These are phyloP conservation scores for Parnassius orleans DNA, from an alignment of 2,888 invertebrate species.

Conservation along the genomic window DNA sequence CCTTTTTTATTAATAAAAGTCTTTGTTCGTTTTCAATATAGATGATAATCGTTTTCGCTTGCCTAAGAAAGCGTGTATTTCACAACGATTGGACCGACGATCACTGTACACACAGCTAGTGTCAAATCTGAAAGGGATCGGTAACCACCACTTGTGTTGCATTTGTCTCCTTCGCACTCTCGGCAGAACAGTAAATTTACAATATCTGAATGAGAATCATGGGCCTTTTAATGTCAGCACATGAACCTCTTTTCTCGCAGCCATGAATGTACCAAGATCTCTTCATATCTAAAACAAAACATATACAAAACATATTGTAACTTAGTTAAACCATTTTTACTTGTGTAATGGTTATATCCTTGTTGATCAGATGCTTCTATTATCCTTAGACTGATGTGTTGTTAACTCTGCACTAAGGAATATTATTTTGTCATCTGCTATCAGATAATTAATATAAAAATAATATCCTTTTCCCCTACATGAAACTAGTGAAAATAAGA, in stretches of 20 bases:
- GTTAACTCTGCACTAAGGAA: no score
- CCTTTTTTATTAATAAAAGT: background rate
- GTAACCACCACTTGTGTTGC: slow-evolving; percentile 48
- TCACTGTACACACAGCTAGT: slow-evolving; percentile 46
- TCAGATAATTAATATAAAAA: no score
- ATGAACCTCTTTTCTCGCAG: slow-evolving; percentile 59
- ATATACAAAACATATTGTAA: no score
- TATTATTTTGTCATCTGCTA: no score
- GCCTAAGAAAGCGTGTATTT: slow-evolving; percentile 50
- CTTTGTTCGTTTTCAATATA: no score
- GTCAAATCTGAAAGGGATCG: slow-evolving; percentile 45
- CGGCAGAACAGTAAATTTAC: slow-evolving; percentile 48
- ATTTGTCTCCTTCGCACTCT: slow-evolving; percentile 60
- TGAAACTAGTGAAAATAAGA: no score
- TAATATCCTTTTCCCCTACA: no score
- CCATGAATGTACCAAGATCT: slow-evolving; percentile 56
- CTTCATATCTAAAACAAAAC: slow-evolving; percentile 45
- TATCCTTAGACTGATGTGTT: no score
- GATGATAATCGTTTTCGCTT: no score
- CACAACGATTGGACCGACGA: slow-evolving; percentile 51
- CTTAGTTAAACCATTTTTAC: no score
- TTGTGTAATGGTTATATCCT: no score
- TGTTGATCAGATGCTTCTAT: no score
- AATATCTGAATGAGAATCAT: slow-evolving; percentile 38
- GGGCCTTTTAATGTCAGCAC: slow-evolving; percentile 52